Conservation (phyloP, 2,797 vertebrate genomes). For the Picus viridis region DNA sequence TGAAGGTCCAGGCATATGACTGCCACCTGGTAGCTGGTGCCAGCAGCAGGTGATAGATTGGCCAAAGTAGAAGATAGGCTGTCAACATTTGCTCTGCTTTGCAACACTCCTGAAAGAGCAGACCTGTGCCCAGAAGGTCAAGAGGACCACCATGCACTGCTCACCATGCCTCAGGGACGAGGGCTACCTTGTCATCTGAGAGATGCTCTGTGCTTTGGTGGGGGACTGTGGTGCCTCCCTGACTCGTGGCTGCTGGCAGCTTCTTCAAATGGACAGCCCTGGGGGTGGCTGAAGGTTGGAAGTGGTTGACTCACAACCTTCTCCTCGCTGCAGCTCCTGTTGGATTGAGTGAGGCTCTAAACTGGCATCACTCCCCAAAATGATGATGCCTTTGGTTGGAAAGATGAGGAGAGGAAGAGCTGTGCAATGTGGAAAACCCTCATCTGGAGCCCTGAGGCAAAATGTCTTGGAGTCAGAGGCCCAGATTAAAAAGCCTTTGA, state of each 20-base stretch:
- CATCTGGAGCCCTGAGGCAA: accelerated
- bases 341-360: accelerated
- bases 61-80: accelerated
- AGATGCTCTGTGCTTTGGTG: accelerated
- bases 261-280: accelerated
- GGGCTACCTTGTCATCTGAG: accelerated
- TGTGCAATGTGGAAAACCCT: background rate
- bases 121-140: background rate
- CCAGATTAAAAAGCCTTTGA: background rate
- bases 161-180: accelerated
- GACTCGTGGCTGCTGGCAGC: background rate
- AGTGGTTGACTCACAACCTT: background rate
- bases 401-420: background rate
- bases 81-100: accelerated
- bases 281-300: background rate
- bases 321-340: background rate
- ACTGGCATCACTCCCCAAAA: accelerated
- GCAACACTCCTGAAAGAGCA: accelerated
- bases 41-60: background rate
- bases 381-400: accelerated
- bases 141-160: accelerated
- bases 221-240: accelerated
- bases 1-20: background rate
- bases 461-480: background rate
- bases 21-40: background rate